phyloP scores from a whole-genome alignment of 2,113 vertebrate species.

The Ranitomeya imitator region DNA sequence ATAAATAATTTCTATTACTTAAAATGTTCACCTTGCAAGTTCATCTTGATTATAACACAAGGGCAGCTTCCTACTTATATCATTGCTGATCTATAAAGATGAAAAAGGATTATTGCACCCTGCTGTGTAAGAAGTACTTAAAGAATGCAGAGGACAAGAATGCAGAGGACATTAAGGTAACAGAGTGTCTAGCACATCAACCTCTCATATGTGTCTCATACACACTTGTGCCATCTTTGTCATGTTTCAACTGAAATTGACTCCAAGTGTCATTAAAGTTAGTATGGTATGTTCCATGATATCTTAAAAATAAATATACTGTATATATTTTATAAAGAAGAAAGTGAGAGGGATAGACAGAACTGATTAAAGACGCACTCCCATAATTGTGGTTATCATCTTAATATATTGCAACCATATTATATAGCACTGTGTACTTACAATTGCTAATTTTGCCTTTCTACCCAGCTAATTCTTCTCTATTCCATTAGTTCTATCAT shows the following conservation, averaged over 20 bases:
- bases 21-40: conserved; percentile 81
- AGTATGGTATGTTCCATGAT: background rate
- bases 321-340: background rate
- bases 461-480: too few relatives aligned
- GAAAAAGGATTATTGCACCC: conserved; percentile 61
- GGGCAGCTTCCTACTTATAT: conserved; percentile 67
- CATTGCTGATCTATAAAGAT: conserved; percentile 62
- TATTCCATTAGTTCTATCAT: too few relatives aligned
- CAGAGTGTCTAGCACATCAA: conserved; percentile 21
- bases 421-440: too few relatives aligned
- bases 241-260: background rate
- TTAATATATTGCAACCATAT: too few relatives aligned
- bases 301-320: background rate
- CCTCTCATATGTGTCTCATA: conserved; percentile 17
- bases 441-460: too few relatives aligned
- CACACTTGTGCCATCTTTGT: conserved; percentile 21
- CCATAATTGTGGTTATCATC: too few relatives aligned
- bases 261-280: conserved; percentile 14
- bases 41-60: conserved; percentile 82
- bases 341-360: background rate
- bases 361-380: too few relatives aligned
- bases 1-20: conserved; percentile 85
- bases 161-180: conserved; percentile 49
- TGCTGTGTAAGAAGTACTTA: conserved; percentile 41
- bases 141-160: conserved; percentile 44